phyloP scores from a whole-genome alignment of 2,888 invertebrate genomes.

The Hanleya hanleyi region DNA sequence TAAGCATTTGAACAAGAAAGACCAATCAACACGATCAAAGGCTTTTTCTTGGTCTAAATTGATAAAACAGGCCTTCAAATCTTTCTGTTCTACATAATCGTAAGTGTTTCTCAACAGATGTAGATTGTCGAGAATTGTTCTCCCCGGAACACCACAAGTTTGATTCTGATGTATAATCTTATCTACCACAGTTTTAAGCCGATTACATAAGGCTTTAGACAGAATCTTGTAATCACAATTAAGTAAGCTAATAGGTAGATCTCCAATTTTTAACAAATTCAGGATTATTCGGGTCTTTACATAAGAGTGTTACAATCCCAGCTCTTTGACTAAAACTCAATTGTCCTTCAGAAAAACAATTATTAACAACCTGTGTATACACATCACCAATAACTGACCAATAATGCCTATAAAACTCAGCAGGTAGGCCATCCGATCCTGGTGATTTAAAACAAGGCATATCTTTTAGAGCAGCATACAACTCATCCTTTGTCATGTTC shows the following conservation, averaged over 20 bases:
- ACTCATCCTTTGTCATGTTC: not conserved
- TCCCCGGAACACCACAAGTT: constrained; percentile 40
- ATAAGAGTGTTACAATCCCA: constrained; percentile 33
- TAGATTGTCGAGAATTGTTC: constrained; percentile 43
- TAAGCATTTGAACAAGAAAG: constrained; percentile 38
- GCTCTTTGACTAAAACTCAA: constrained; percentile 11
- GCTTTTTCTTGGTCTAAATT: constrained; percentile 48
- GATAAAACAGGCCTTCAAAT: constrained; percentile 36
- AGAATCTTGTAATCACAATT: constrained; percentile 45
- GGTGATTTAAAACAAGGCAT: not conserved
- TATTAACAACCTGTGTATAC: not conserved
- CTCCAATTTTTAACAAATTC: constrained; percentile 39
- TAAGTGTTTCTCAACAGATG: constrained; percentile 37
- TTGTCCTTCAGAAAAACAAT: not conserved
- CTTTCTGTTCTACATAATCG: constrained; percentile 39
- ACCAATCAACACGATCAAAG: constrained; percentile 43
- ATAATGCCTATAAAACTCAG: not conserved
- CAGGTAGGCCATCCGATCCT: not conserved
- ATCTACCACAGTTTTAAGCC: constrained; percentile 33
- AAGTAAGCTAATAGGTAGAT: constrained; percentile 43
- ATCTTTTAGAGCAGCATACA: not conserved
- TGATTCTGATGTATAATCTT: constrained; percentile 34
- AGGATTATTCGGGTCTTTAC: constrained; percentile 37
- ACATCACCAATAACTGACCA: not conserved
- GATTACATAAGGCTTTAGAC: constrained; percentile 36